These are phyloP conservation scores for Phenganax subtilis DNA, from an alignment of 92 coral and sea anemone species.

Conservation along the genomic window DNA sequence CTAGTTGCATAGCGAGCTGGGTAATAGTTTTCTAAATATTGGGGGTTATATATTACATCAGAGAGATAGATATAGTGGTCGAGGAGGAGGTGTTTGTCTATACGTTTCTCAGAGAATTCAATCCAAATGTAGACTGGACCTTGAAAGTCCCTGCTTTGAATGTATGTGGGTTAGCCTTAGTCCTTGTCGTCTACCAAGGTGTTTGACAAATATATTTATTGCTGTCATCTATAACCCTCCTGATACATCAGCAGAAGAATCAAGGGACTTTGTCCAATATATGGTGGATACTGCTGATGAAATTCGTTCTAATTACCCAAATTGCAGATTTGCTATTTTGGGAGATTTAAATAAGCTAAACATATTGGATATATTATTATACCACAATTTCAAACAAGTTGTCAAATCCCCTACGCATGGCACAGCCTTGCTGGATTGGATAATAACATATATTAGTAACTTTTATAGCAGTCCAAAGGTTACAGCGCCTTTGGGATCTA, in stretches of 20 bases:
- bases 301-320: background rate
- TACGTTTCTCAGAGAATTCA: conserved; percentile 5
- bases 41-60: conserved; percentile 12
- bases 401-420: background rate
- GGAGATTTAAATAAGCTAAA: background rate
- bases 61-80: conserved; percentile 1
- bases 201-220: background rate
- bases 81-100: conserved; percentile 20
- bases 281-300: background rate
- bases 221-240: background rate
- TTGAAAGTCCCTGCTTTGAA: background rate
- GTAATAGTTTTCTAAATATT: conserved; percentile 19
- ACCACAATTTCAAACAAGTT: conserved; percentile 16
- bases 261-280: background rate
- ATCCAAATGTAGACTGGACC: conserved; percentile 22
- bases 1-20: conserved; percentile 18
- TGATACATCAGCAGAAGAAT: background rate
- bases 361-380: background rate
- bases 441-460: background rate
- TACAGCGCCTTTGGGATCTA: background rate
- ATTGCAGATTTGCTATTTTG: background rate
- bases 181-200: background rate
- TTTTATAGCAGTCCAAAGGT: background rate
- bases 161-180: conserved; percentile 17
- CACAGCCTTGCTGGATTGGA: background rate